Conservation (phyloP, 1,140 invertebrate genomes). For the Zaprionus africanus region DNA sequence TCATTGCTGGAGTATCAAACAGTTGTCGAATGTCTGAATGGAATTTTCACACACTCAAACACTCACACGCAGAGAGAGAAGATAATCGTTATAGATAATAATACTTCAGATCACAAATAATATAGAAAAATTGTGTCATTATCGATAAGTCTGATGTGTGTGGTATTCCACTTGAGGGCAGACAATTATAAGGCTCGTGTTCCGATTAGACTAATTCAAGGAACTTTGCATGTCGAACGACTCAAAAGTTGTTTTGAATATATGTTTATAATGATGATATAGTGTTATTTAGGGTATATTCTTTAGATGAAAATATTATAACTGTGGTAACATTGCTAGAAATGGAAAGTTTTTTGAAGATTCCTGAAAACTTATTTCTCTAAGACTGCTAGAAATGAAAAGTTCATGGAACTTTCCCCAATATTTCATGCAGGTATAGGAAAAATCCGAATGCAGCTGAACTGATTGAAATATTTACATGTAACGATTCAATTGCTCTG, state of each 20-base stretch:
- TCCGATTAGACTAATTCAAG: slow-evolving; percentile 1
- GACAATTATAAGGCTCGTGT: slow-evolving; percentile 11
- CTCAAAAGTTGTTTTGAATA: background rate
- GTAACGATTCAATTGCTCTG: slow-evolving; percentile 1
- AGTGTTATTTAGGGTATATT: background rate
- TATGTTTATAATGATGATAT: background rate
- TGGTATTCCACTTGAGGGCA: slow-evolving; percentile 14
- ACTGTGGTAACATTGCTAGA: no score
- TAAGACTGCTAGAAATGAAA: no score
- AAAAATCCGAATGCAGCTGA: background rate
- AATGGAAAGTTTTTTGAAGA: no score
- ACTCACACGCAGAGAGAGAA: background rate
- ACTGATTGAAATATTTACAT: slow-evolving; percentile 17
- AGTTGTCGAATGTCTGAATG: slow-evolving; percentile 1
- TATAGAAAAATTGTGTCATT: slow-evolving; percentile 28
- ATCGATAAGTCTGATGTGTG: slow-evolving; percentile 15
- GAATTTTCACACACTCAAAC: background rate
- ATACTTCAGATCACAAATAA: slow-evolving; percentile 38
- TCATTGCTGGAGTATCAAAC: slow-evolving; percentile 9
- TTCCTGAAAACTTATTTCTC: no score
- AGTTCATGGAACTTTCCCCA: background rate
- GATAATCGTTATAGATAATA: slow-evolving; percentile 46
- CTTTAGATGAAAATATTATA: no score
- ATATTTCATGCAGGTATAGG: background rate
- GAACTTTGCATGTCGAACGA: background rate